Evolutionary conservation across 2,888 invertebrate genomes (phyloP), one percentile per base, ranked within the genome.

Genomic region (Lithosia quadra): DNA sequence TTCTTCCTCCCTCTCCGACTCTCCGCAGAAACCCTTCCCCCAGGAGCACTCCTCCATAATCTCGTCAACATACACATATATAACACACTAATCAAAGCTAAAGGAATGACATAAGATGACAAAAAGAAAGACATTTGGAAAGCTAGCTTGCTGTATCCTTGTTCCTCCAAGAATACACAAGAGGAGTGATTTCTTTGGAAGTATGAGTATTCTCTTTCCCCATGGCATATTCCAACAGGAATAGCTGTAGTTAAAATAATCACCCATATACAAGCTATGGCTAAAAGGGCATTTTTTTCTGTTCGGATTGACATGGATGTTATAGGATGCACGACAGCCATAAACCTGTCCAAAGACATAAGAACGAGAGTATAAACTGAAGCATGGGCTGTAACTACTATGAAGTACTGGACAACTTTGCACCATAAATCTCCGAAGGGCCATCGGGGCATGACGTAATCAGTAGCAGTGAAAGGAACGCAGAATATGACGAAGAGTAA

Each of bases 281-380:
- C 98, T 67, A 97, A 90, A 77, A 97, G 95, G 18, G 98, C 98
- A 88, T 98, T 98, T 73, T 95, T 95, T 86, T 98, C 97, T 2
- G 98, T 98, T 68, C 98, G 95, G 77, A 98, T 96, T 0, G 97
- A 97, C 96, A 98, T 98, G 63, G 98, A 98, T 0, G 97, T 96
- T 78, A 99, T 97, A 5, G 99, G 99, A 90, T 98, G 98, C 1
- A 99, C 99, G 2, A 99, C 99, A 39, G 99, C 99, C 90, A 99
- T 96, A 88, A 98, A 99, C 76, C 97, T 96, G 91, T 99, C 99
- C 69, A 99, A 92, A 9, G 98, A 98, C 99, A 99, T 99, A 75
- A 99, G 96, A 0, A 99, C 98, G 62, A 99, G 94, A 0, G 99
- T 99, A 92, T 99, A 99, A 8, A 99, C 98, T 83, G 98, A 98